phyloP scores from a whole-genome alignment of 2,797 vertebrate genomes.

The Micropoecilia bifurca region DNA sequence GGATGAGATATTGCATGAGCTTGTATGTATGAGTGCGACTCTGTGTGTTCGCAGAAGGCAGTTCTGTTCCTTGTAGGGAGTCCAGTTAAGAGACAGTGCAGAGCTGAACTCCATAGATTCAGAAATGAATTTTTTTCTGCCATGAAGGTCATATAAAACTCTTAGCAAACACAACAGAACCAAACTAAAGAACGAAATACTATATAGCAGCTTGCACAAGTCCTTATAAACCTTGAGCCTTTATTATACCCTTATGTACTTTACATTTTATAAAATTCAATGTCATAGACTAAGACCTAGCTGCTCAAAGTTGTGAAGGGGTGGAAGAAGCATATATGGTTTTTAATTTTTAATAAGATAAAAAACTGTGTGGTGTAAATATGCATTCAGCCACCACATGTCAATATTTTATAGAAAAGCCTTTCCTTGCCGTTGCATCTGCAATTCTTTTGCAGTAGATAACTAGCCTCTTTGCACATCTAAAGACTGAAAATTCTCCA shows the following conservation, averaged over 20 bases:
- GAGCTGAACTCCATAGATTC: constrained; percentile 49
- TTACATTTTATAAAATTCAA: background rate
- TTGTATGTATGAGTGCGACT: constrained; percentile 29
- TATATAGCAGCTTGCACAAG: background rate
- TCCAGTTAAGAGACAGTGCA: constrained; percentile 69
- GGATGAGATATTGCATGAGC: constrained; percentile 55
- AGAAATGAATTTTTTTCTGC: constrained; percentile 12
- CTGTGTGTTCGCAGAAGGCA: constrained; percentile 64
- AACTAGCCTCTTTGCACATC: background rate
- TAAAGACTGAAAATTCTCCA: background rate
- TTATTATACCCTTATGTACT: background rate
- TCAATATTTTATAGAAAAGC: background rate
- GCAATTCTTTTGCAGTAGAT: background rate
- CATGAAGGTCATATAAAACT: constrained; percentile 9
- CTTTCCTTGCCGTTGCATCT: background rate
- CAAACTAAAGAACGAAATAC: constrained; percentile 1
- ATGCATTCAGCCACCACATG: background rate
- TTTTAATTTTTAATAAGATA: background rate
- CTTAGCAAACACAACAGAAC: constrained; percentile 15
- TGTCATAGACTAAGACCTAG: background rate
- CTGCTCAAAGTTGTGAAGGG: background rate
- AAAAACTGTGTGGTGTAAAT: background rate
- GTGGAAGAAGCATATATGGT: background rate
- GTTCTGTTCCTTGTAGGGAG: constrained; percentile 63
- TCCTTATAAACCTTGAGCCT: background rate